Evolutionary conservation across 2,797 vertebrate species (phyloP).

Genomic region (Apodemus agrarius): DNA sequence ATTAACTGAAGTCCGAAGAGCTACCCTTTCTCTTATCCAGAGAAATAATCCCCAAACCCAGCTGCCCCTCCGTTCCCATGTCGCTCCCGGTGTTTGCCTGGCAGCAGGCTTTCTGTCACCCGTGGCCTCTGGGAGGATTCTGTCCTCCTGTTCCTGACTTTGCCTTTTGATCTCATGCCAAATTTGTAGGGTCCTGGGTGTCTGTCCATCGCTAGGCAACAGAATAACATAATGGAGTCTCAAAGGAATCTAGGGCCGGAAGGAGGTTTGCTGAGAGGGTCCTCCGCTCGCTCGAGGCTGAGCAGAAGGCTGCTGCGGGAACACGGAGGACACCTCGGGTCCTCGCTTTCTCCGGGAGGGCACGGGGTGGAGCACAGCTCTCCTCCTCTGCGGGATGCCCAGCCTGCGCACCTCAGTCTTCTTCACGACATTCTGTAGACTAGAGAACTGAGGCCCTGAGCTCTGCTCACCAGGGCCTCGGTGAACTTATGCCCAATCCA

Average conservation of each 20-base stretch:
- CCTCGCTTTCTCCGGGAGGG: accelerated
- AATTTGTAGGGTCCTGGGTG: neutral
- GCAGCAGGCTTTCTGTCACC: neutral
- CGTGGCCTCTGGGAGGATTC: conserved; percentile 11
- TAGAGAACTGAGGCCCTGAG: neutral
- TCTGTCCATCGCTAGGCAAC: conserved; percentile 13
- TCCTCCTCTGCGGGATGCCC: neutral
- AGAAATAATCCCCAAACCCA: conserved; percentile 11
- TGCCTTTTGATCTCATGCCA: neutral
- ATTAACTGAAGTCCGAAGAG: conserved; percentile 8
- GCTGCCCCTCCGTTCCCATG: neutral
- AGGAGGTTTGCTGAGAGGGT: neutral
- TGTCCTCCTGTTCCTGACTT: conserved; percentile 10
- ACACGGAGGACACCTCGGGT: neutral
- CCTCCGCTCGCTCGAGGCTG: neutral
- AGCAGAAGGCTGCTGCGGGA: neutral
- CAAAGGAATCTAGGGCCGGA: neutral
- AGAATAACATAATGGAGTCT: conserved; percentile 34
- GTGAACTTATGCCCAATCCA: neutral
- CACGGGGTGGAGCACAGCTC: neutral
- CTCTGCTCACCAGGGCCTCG: neutral
- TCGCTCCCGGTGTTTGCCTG: neutral
- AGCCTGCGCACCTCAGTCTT: neutral
- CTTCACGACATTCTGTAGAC: neutral
- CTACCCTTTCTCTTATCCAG: conserved; percentile 18